Percentiles rank a stretch among this genome's conserved stretches.
Evolutionary conservation across 1,140 invertebrate species (phyloP).

Genomic region (Capitella teleta): DNA sequence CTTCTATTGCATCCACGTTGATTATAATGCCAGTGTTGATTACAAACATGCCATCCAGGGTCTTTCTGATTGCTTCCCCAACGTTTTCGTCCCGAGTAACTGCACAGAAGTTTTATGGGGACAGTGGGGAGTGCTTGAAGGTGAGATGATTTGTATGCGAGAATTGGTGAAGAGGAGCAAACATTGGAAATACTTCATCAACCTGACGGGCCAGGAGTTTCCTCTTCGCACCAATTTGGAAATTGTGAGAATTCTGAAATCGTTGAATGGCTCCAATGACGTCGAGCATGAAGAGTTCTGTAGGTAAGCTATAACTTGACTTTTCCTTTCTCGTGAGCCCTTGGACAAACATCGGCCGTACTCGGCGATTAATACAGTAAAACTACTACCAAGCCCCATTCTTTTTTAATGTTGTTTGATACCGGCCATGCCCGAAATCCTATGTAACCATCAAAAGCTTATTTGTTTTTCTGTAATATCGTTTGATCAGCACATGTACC

Average conservation of each 20-base stretch:
- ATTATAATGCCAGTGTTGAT: slow-evolving; percentile 15
- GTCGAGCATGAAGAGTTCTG: slow-evolving; percentile 7
- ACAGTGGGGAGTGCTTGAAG: slow-evolving; percentile 14
- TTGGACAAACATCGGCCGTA: no score
- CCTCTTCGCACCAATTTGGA: slow-evolving; percentile 11
- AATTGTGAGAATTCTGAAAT: slow-evolving; percentile 7
- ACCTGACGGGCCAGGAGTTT: slow-evolving; percentile 12
- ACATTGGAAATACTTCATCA: slow-evolving; percentile 14
- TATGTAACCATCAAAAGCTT: no score
- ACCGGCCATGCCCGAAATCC: no score
- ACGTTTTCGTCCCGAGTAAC: slow-evolving; percentile 26
- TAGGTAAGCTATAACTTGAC: no score
- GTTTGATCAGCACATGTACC: no score
- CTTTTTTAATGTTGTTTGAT: no score
- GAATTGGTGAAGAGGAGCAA: slow-evolving; percentile 15
- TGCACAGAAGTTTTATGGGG: slow-evolving; percentile 15
- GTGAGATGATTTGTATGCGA: slow-evolving; percentile 25
- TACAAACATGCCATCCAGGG: slow-evolving; percentile 14
- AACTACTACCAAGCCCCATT: no score
- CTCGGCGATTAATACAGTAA: no score
- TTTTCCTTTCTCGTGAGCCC: no score
- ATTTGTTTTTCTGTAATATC: no score
- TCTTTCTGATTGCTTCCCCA: slow-evolving; percentile 24
- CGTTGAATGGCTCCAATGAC: slow-evolving; percentile 9
- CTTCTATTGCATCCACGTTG: slow-evolving; percentile 31